These are phyloP conservation scores for Agelastica alni DNA, from an alignment of 2,888 invertebrate genomes.

Conservation along the genomic window DNA sequence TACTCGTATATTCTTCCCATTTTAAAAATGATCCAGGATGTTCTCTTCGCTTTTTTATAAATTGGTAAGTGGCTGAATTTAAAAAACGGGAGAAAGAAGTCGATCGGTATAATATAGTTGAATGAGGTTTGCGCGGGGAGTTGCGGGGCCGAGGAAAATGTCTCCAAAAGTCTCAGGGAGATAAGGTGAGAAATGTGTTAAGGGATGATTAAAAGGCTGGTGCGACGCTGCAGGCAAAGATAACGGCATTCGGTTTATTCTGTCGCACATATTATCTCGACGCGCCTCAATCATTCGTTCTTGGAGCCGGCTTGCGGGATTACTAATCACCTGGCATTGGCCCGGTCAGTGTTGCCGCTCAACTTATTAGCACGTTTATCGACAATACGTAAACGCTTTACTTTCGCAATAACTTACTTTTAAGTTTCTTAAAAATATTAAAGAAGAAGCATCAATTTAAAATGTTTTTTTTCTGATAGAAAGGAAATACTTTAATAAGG, in stretches of 20 bases:
- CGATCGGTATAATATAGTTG: constrained; percentile 4
- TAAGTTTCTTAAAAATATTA: too few relatives aligned
- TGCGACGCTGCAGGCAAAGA: constrained; percentile 52
- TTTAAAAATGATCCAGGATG: constrained; percentile 8
- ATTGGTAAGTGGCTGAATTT: constrained; percentile 20
- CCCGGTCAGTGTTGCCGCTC: constrained; percentile 19
- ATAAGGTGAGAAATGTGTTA: constrained; percentile 56
- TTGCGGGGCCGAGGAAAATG: constrained; percentile 20
- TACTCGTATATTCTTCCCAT: too few relatives aligned
- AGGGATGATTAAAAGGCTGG: constrained; percentile 55
- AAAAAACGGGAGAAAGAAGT: constrained; percentile 10
- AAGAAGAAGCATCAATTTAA: too few relatives aligned
- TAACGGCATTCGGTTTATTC: constrained; percentile 43
- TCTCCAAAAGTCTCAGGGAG: constrained; percentile 46
- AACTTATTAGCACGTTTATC: neutral
- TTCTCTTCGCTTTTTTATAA: constrained; percentile 11
- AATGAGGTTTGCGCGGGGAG: neutral
- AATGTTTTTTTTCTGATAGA: too few relatives aligned
- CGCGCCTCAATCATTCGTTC: constrained; percentile 54
- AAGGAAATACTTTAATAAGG: too few relatives aligned
- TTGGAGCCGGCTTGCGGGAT: constrained; percentile 38
- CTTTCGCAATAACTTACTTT: too few relatives aligned
- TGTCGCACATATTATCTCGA: constrained; percentile 52
- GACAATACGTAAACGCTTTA: too few relatives aligned
- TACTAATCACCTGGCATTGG: constrained; percentile 52